These are phyloP conservation scores for Dendropsophus ebraccatus DNA, from an alignment of 2,113 vertebrate genomes.

Conservation along the genomic window DNA sequence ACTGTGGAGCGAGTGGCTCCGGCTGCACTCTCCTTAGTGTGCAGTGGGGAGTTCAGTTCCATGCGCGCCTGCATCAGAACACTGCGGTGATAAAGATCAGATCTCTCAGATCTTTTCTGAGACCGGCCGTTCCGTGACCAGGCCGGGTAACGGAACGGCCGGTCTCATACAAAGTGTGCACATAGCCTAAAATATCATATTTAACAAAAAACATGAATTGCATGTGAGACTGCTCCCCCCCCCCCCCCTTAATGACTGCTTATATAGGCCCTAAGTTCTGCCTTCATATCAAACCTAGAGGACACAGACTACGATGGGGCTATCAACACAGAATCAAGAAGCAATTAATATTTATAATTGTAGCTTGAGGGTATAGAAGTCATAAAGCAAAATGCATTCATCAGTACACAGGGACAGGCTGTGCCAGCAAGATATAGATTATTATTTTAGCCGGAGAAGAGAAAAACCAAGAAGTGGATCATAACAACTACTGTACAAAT, in stretches of 20 bases:
- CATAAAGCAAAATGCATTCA: slow-evolving; percentile 36
- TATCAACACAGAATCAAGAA: slow-evolving; percentile 41
- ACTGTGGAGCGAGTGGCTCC: too few species aligned
- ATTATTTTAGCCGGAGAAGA: neutral
- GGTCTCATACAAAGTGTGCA: too few species aligned
- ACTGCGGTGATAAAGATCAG: too few species aligned
- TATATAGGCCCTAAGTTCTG: neutral
- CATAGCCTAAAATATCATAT: neutral
- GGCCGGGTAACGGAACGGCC: too few species aligned
- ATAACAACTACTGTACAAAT: neutral
- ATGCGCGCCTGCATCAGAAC: too few species aligned
- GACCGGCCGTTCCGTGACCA: too few species aligned
- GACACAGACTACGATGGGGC: neutral
- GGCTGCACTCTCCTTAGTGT: too few species aligned
- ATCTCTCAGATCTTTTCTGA: too few species aligned
- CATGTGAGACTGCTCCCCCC: neutral
- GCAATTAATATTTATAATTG: slow-evolving; percentile 54
- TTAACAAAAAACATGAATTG: neutral
- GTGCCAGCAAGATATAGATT: slow-evolving; percentile 1
- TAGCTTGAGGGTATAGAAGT: slow-evolving; percentile 37
- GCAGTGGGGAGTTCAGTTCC: too few species aligned
- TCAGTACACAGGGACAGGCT: slow-evolving; percentile 12
- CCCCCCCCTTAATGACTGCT: neutral
- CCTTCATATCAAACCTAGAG: neutral
- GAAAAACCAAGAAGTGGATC: neutral